phyloP scores from a whole-genome alignment of 37 sponge, comb jelly and placozoan genomes.

The Tethya wilhelma region DNA sequence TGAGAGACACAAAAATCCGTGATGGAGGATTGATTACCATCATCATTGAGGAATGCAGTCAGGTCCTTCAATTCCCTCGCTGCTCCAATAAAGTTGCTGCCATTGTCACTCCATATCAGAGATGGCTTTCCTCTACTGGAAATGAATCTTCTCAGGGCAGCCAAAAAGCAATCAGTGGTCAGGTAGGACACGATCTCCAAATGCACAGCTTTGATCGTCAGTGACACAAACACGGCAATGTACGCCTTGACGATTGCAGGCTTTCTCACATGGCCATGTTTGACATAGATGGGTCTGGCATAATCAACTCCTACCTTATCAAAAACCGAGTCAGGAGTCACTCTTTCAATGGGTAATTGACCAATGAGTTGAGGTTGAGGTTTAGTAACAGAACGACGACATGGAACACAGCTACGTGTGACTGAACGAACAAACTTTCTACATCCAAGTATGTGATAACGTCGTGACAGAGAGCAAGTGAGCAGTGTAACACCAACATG shows the following conservation, averaged over 20 bases:
- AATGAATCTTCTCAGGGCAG: conserved; percentile 23
- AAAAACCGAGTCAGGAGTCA: conserved; percentile 25
- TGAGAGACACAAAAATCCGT: conserved; percentile 6
- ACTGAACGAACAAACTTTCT: conserved; percentile 21
- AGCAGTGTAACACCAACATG: conserved; percentile 43
- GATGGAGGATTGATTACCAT: not conserved
- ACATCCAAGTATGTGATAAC: conserved; percentile 26
- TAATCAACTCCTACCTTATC: conserved; percentile 26
- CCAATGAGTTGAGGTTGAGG: too few relatives aligned
- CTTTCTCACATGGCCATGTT: conserved; percentile 17
- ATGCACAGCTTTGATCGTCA: conserved; percentile 32
- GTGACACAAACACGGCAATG: too few relatives aligned
- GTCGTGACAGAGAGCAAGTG: not conserved
- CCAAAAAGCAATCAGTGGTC: conserved; percentile 29
- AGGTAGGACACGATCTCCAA: conserved; percentile 37
- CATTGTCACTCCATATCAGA: conserved; percentile 38
- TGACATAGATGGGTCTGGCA: conserved; percentile 11
- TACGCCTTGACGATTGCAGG: conserved; percentile 8
- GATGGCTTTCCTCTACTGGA: conserved; percentile 12
- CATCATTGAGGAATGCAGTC: not conserved
- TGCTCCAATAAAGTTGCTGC: conserved; percentile 35
- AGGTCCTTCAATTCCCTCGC: conserved; percentile 24
- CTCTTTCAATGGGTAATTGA: conserved; percentile 19
- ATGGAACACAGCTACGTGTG: conserved; percentile 30
- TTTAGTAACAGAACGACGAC: conserved; percentile 31